These are phyloP conservation scores for Tetramorium bicarinatum DNA, from an alignment of 2,888 invertebrate species.

Conservation along the genomic window DNA sequence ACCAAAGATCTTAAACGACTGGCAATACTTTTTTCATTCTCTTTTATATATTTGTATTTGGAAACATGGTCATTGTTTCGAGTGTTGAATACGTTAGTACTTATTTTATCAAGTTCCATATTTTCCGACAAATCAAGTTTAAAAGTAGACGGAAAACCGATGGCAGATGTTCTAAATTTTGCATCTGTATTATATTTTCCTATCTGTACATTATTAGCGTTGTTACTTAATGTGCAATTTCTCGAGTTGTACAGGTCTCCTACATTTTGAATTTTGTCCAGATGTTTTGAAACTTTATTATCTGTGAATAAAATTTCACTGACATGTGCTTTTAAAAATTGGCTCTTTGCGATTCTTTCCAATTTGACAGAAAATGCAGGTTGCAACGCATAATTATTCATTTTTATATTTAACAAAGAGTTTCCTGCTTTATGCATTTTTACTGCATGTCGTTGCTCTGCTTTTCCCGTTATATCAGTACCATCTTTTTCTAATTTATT, in stretches of 20 bases:
- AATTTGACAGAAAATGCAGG: neutral
- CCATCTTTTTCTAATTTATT: neutral
- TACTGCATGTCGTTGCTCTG: neutral
- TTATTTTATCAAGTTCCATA: neutral
- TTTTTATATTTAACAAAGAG: neutral
- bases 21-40: neutral
- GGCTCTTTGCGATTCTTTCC: neutral
- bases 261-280: neutral
- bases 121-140: neutral
- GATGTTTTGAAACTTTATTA: neutral
- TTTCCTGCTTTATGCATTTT: neutral
- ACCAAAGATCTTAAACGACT: neutral
- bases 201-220: neutral
- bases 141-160: neutral
- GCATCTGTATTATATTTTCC: neutral
- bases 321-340: constrained; percentile 6
- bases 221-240: neutral
- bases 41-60: neutral
- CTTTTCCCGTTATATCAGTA: neutral
- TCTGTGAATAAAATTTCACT: constrained; percentile 5
- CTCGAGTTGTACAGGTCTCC: neutral
- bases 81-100: neutral
- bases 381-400: neutral
- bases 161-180: neutral
- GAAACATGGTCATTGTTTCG: neutral